These are phyloP conservation scores for Aurelia aurita DNA, from an alignment of 30 jellyfish, hydroid and myxozoan genomes.

Conservation along the genomic window DNA sequence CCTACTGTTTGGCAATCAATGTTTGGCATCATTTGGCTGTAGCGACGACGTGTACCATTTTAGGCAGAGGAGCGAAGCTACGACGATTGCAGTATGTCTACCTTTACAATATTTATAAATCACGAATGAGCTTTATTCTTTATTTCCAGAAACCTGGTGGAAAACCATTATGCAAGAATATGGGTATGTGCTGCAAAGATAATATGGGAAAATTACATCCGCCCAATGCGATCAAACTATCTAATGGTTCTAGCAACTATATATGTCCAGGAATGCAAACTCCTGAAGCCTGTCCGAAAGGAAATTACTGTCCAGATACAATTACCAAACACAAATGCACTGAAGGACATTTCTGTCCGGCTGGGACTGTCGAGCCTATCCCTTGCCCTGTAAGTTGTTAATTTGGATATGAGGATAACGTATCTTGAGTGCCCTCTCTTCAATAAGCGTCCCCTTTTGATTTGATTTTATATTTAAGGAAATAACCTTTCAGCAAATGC, in stretches of 20 bases:
- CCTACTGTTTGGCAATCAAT: no score
- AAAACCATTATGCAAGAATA: slow-evolving; percentile 27
- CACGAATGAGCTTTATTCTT: not conserved
- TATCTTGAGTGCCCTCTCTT: no score
- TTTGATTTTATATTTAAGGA: no score
- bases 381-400: slow-evolving; percentile 62
- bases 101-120: not conserved
- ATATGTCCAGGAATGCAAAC: slow-evolving; percentile 58
- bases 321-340: slow-evolving; percentile 45
- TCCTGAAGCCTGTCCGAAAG: slow-evolving; percentile 76
- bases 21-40: no score
- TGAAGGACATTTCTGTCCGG: slow-evolving; percentile 66
- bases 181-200: slow-evolving; percentile 64
- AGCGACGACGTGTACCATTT: no score
- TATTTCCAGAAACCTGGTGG: not conserved
- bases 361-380: slow-evolving; percentile 58
- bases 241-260: slow-evolving; percentile 17
- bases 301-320: slow-evolving; percentile 72
- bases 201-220: not conserved
- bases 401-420: no score
- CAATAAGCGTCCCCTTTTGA: no score
- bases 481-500: no score
- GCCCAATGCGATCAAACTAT: slow-evolving; percentile 18
- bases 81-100: no score
- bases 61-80: no score